Conservation (phyloP, 2,888 invertebrate genomes). For the Allolobophora icterica region DNA sequence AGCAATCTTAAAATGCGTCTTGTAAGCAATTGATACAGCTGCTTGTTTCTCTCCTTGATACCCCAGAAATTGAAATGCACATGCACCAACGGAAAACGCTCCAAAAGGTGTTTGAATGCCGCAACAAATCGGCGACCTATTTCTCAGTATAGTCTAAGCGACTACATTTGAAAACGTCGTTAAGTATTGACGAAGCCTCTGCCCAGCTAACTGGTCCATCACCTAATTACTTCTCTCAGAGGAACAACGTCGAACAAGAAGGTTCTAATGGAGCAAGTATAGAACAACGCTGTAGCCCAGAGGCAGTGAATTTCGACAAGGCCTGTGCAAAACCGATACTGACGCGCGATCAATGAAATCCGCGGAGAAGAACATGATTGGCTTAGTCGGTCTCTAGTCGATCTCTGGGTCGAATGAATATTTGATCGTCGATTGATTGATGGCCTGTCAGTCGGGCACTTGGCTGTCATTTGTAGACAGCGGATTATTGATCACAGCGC, state of each 20-base stretch:
- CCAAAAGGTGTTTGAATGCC: neutral
- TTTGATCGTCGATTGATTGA: slow-evolving; percentile 2
- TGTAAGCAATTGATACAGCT: neutral
- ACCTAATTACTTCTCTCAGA: neutral
- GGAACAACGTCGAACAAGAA: neutral
- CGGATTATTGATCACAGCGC: neutral
- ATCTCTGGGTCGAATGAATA: neutral
- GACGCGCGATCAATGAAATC: neutral
- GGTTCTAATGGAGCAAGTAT: neutral
- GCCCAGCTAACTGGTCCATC: no score
- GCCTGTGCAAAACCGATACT: neutral
- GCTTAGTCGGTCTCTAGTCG: neutral
- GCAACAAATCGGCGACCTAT: neutral
- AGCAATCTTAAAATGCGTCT: neutral
- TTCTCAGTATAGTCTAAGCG: neutral
- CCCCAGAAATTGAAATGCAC: neutral
- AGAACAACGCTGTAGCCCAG: neutral
- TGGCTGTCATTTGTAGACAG: neutral
- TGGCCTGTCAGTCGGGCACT: neutral
- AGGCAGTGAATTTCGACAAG: neutral
- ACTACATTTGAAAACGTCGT: neutral
- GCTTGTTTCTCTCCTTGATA: neutral
- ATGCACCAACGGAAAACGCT: neutral
- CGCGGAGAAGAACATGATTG: neutral
- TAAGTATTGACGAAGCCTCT: neutral